Conservation (phyloP, 2,888 invertebrate genomes). For the Thereva unica region DNA sequence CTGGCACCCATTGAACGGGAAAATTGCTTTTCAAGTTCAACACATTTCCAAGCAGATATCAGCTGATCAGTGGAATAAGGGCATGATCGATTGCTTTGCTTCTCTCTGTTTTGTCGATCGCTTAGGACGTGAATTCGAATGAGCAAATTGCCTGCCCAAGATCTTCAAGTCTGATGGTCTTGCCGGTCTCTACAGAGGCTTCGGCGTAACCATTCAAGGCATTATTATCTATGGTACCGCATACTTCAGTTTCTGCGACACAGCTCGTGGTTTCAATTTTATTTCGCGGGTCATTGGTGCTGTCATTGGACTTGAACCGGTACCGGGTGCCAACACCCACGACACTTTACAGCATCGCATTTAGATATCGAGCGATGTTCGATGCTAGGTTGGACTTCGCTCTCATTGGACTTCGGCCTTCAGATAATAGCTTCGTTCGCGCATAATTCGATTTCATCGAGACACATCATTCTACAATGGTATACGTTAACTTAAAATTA, state of each 20-base stretch:
- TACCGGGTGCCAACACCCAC: too few relatives aligned
- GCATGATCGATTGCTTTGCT: slow-evolving; percentile 82
- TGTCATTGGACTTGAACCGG: too few relatives aligned
- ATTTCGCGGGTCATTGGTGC: too few relatives aligned
- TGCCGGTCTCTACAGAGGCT: slow-evolving; percentile 87
- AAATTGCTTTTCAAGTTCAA: slow-evolving; percentile 94
- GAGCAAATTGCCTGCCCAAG: slow-evolving; percentile 84
- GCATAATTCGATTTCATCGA: too few relatives aligned
- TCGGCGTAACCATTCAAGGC: slow-evolving; percentile 93
- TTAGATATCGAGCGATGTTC: too few relatives aligned
- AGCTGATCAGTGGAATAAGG: slow-evolving; percentile 87
- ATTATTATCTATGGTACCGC: slow-evolving; percentile 95
- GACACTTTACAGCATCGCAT: too few relatives aligned
- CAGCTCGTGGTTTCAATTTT: slow-evolving; percentile 91
- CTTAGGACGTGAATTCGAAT: slow-evolving; percentile 87
- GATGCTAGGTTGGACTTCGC: too few relatives aligned
- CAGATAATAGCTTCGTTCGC: too few relatives aligned
- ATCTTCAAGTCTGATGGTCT: slow-evolving; percentile 87
- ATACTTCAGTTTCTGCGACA: slow-evolving; percentile 96
- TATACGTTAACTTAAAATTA: too few relatives aligned
- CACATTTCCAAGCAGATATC: slow-evolving; percentile 89
- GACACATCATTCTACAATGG: too few relatives aligned
- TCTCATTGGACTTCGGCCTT: too few relatives aligned
- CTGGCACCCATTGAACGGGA: slow-evolving; percentile 96
- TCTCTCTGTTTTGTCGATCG: slow-evolving; percentile 95